Percentiles rank a stretch among this genome's conserved stretches.
Evolutionary conservation across 2,888 invertebrate genomes (phyloP).

Genomic region (Zaprionus obscuricornis): DNA sequence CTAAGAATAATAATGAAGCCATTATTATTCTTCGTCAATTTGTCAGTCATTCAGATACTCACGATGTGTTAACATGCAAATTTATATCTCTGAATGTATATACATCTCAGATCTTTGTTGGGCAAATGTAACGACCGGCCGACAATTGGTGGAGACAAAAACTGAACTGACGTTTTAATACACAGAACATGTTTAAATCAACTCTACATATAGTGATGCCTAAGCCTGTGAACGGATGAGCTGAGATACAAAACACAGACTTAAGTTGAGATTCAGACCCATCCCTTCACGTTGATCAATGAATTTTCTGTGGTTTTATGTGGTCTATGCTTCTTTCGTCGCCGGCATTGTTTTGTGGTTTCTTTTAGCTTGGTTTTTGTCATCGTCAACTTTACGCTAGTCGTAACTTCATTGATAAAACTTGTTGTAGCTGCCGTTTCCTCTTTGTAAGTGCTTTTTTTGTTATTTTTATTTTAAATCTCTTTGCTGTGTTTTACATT

Average conservation of each 20-base stretch:
- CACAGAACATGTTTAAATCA: conserved; percentile 55
- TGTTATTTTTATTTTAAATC: conserved; percentile 1
- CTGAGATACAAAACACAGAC: conserved; percentile 3
- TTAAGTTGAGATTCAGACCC: conserved; percentile 4
- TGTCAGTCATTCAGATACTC: conserved; percentile 51
- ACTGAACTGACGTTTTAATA: conserved; percentile 39
- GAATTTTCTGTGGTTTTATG: conserved; percentile 57
- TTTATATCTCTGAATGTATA: conserved; percentile 53
- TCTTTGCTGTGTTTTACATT: conserved; percentile 22
- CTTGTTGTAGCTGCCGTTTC: conserved; percentile 62
- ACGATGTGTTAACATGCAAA: conserved; percentile 70
- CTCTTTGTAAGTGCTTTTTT: conserved; percentile 72
- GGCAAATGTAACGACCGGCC: conserved; percentile 38
- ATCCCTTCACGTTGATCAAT: conserved; percentile 53
- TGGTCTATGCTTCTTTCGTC: conserved; percentile 45
- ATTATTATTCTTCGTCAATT: conserved; percentile 45
- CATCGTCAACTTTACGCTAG: conserved; percentile 50
- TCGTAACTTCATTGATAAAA: conserved; percentile 69
- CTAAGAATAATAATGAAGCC: too few relatives aligned
- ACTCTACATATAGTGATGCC: conserved; percentile 54
- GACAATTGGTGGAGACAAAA: conserved; percentile 19
- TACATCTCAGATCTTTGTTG: conserved; percentile 26
- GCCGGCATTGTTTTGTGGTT: conserved; percentile 44
- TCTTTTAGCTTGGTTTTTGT: conserved; percentile 33
- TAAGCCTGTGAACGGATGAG: conserved; percentile 44